phyloP scores from a whole-genome alignment of 1,140 invertebrate genomes.

The Drosophila eugracilis region DNA sequence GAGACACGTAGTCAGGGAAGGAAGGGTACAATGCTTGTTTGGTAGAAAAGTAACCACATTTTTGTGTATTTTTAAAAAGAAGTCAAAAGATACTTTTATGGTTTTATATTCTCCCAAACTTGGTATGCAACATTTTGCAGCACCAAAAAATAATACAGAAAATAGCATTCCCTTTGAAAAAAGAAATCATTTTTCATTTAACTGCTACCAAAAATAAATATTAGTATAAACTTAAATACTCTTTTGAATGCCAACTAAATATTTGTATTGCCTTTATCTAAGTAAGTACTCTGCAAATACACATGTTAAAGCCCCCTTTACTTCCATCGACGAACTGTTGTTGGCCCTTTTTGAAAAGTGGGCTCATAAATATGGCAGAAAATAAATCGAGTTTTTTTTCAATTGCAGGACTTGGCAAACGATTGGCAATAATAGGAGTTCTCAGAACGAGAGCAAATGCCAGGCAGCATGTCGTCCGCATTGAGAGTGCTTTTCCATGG shows the following conservation, averaged over 20 bases:
- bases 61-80: too few species aligned
- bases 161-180: too few species aligned
- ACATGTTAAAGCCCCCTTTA: background rate
- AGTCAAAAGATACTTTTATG: too few species aligned
- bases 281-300: background rate
- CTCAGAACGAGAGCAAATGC: constrained; percentile 44
- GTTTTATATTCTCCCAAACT: too few species aligned
- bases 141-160: too few species aligned
- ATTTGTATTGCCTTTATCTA: background rate
- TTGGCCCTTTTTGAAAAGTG: constrained; percentile 6
- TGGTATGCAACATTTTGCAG: too few species aligned
- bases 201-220: background rate
- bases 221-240: background rate
- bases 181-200: background rate
- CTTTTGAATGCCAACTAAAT: background rate
- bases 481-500: constrained; percentile 24
- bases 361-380: constrained; percentile 32
- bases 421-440: constrained; percentile 46
- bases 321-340: constrained; percentile 1
- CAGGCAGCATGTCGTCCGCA: constrained; percentile 39
- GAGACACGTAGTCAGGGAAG: too few species aligned
- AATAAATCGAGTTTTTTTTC: constrained; percentile 68
- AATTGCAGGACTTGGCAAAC: constrained; percentile 70
- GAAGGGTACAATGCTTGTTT: too few species aligned
- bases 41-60: too few species aligned